Base-by-base conservation (phyloP, 2,113 vertebrate genomes). In the Gadus chalcogrammus region DNA sequence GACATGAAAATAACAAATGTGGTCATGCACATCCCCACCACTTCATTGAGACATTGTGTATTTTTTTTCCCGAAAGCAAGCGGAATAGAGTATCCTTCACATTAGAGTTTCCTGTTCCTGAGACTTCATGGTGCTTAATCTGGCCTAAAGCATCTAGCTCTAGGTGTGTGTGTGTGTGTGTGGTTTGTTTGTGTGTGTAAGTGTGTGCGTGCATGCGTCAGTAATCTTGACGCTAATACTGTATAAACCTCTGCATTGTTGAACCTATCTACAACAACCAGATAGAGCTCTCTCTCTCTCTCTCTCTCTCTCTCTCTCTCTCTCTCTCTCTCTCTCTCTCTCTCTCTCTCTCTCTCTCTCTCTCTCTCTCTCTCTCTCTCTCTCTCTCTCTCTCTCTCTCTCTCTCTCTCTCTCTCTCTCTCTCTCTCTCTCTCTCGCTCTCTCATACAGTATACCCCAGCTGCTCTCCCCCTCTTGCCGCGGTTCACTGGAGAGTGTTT, bases 341-440 rank as follows among this genome's bases (percentile, higher is more conserved):
- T 15, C n/a, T 18, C 56, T 18, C n/a, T 59, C 56, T 59, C 56
- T 59, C 56, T 59, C 56, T 59, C 56, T 59, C 15, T 5, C n/a
- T 16, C 20, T 69, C 52, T 62, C 42, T 27, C 56, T 63, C 42
- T 48, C 42, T 48, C 42, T 48, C 42, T 48, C 42, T 48, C 42
- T 17, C 22, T 69, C 52, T 62, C 42, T 27, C 56, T 63, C 56
- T 59, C 56, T 59, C 56, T 59, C 56, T 16, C 56, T 48, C 42
- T 48, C 42, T 6, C 42, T 8, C 42, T 48, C 42, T 6, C 42
- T 59, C 42, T 48, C 42, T 5, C 42, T 48, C 42, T 48, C 42
- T 5, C 42, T 48, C 42, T 48, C 42, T 48, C 18, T 3, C 18
- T 18, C 56, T 18, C 18, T 59, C 16, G 1, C 56, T 59, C 56